These are phyloP conservation scores for Etia nguti DNA, from an alignment of 2,113 vertebrate genomes.

Conservation along the genomic window DNA sequence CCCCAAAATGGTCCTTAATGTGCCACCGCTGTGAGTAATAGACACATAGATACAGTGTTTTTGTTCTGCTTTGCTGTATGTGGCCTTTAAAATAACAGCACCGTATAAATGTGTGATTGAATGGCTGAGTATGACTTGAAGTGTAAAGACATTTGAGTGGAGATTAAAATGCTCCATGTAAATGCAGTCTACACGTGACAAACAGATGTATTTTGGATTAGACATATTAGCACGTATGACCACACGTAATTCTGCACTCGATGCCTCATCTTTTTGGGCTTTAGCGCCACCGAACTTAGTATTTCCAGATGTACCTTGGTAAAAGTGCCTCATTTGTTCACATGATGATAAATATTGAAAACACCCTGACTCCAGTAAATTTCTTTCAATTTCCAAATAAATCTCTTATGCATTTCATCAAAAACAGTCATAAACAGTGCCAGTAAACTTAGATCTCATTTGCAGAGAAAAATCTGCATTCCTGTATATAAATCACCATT, in stretches of 20 bases:
- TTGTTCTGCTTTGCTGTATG: neutral
- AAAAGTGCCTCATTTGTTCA: neutral
- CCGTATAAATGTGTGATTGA: neutral
- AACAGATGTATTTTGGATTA: neutral
- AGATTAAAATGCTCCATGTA: neutral
- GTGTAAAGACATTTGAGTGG: neutral
- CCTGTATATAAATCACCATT: neutral
- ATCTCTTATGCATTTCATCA: neutral
- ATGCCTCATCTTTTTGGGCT: neutral
- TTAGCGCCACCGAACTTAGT: neutral
- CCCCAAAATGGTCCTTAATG: neutral
- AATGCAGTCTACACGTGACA: neutral
- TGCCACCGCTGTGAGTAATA: neutral
- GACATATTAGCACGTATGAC: neutral
- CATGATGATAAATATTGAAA: neutral
- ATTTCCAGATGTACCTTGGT: neutral
- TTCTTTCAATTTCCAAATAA: neutral
- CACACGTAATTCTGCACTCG: rapidly evolving
- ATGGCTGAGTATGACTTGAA: neutral
- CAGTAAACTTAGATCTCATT: neutral
- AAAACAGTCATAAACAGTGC: neutral
- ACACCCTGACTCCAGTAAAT: neutral
- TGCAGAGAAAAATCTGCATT: neutral
- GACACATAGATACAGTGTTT: neutral
- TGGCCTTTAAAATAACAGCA: neutral